phyloP scores from a whole-genome alignment of 2,113 vertebrate genomes.

The Macroglossus sobrinus region DNA sequence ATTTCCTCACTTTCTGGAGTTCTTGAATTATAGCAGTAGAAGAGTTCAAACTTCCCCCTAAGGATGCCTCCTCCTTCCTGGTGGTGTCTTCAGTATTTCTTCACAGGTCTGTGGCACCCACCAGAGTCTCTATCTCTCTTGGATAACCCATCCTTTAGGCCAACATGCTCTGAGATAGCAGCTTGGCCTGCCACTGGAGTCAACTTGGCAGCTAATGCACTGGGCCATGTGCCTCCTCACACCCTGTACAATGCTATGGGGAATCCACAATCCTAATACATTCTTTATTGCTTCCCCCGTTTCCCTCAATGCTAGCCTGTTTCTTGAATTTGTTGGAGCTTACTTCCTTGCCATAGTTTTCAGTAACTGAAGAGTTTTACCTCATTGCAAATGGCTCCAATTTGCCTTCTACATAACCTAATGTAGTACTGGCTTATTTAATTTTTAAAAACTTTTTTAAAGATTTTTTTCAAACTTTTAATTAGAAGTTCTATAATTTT shows the following conservation, averaged over 20 bases:
- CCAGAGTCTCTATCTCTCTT: neutral
- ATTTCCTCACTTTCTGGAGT: neutral
- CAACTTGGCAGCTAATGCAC: too few species aligned
- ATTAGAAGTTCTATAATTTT: neutral
- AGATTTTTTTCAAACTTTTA: neutral
- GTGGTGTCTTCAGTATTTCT: neutral
- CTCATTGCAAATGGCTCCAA: neutral
- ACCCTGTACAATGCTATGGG: fast-evolving
- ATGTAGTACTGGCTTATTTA: neutral
- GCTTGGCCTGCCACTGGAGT: neutral
- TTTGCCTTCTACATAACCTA: neutral
- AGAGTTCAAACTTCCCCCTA: neutral
- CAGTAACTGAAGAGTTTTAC: neutral
- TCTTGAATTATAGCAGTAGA: neutral
- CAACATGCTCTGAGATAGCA: neutral
- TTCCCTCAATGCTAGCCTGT: neutral
- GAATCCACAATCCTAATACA: neutral
- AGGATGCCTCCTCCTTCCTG: neutral
- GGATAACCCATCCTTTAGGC: neutral
- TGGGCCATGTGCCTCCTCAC: neutral
- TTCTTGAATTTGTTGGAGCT: neutral
- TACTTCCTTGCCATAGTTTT: neutral
- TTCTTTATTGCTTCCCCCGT: neutral
- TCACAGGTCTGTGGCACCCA: neutral
- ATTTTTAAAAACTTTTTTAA: neutral